Base-by-base conservation (phyloP, 2,888 invertebrate genomes). In the Eupithecia insigniata region DNA sequence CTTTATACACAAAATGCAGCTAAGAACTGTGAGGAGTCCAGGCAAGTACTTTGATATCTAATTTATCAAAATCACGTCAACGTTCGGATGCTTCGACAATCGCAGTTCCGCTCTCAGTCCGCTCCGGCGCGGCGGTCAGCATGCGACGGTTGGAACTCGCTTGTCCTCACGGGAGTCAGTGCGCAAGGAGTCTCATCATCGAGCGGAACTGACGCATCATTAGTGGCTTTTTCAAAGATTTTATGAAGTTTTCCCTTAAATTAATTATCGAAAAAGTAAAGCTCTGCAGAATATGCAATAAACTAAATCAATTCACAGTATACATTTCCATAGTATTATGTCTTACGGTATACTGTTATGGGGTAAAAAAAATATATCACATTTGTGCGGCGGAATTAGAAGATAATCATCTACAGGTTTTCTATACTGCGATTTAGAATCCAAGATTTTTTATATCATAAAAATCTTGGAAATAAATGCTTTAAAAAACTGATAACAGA, bases 131-230 rank as follows among this genome's bases (percentile, higher is more conserved):
- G 66, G 73, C 70, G 70, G 60, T 73, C 73, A 32, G 70, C 73
- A 1, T 61, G 34, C 18, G 4, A 8, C 46, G 65, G 55, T n/a
- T n/a, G n/a, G 10, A 2, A 18, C 36, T 26, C 4, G 8, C 28
- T 0, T 26, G 14, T 73, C 73, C 66, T 61, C 73, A 73, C 26
- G 18, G 2, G n/a, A 7, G 18, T 69, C 73, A 61, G 73, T 61
- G 73, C 73, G 73, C 73, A 73, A 73, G 73, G 73, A 73, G 2
- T 16, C 36, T 71, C 73, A 73, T 73, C 73, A 73, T 68, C 8
- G 70, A 68, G 61, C 3, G 18, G 62, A 26, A 62, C 60, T 58
- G 36, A 28, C 14, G 8, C 51, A 51, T 46, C 2, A 46, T 8
- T n/a, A n/a, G 1, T 5, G 18, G 6, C 43, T 43, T 5, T 14